These are phyloP conservation scores for Dallia pectoralis DNA, from an alignment of 2,797 vertebrate species.

Conservation along the genomic window DNA sequence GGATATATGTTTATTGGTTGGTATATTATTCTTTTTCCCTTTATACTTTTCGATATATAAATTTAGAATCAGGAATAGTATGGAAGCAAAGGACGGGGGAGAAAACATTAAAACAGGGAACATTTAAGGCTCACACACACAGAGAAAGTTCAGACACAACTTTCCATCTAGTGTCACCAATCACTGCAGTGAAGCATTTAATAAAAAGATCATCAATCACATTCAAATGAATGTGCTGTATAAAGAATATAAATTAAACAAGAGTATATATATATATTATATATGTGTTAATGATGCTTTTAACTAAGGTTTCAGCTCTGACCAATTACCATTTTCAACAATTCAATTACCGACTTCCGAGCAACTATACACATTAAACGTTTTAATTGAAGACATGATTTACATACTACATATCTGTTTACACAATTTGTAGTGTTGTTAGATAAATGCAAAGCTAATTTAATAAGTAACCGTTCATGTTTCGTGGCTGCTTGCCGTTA, in stretches of 20 bases:
- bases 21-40: conserved; percentile 56
- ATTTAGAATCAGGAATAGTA: not conserved
- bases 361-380: conserved; percentile 56
- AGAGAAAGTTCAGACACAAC: conserved; percentile 15
- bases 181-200: too few species aligned
- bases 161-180: conserved; percentile 48
- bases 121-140: not conserved
- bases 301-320: too few species aligned
- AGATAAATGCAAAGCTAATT: conserved; percentile 69
- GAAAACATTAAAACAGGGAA: conserved; percentile 22
- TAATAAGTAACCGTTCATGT: conserved; percentile 70
- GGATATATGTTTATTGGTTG: conserved; percentile 65
- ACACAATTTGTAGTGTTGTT: conserved; percentile 65
- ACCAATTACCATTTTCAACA: conserved; percentile 41
- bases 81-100: conserved; percentile 2
- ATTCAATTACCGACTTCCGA: conserved; percentile 66
- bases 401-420: conserved; percentile 56
- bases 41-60: conserved; percentile 29
- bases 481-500: conserved; percentile 61
- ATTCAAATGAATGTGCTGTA: too few species aligned
- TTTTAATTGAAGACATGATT: conserved; percentile 77
- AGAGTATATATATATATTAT: too few species aligned
- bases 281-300: too few species aligned
- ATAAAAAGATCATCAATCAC: too few species aligned
- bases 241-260: too few species aligned